Conservation (phyloP, 2,797 vertebrate genomes). For the Liparis tanakae region DNA sequence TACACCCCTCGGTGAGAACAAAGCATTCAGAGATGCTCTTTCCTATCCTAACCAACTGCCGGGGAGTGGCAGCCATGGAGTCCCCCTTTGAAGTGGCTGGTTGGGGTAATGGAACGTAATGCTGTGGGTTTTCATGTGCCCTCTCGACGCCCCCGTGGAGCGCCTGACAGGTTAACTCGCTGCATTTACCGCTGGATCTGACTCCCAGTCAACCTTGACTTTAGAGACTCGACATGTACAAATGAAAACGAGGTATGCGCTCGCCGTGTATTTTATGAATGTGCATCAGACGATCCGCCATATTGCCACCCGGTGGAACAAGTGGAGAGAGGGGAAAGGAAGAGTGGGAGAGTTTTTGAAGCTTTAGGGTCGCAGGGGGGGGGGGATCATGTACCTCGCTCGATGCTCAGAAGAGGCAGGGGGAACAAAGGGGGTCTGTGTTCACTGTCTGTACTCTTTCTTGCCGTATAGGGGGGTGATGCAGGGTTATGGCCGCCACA, state of each 20-base stretch:
- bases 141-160: conserved; percentile 37
- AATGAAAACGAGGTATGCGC: conserved; percentile 32
- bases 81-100: conserved; percentile 65
- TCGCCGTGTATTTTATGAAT: conserved; percentile 15
- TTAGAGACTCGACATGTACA: conserved; percentile 27
- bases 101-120: conserved; percentile 62
- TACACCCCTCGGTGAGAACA: conserved; percentile 66
- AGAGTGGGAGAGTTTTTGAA: conserved; percentile 55
- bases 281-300: conserved; percentile 68
- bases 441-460: conserved; percentile 89
- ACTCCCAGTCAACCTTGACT: conserved; percentile 42
- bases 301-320: conserved; percentile 70
- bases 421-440: conserved; percentile 96
- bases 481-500: conserved; percentile 88
- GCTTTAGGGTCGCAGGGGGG: conserved; percentile 48
- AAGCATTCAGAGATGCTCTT: conserved; percentile 64
- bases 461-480: conserved; percentile 83
- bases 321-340: conserved; percentile 22
- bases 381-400: conserved; percentile 88
- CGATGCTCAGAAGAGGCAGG: conserved; percentile 86
- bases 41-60: conserved; percentile 58
- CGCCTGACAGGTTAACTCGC: conserved; percentile 61
- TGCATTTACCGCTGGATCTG: conserved; percentile 30
- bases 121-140: conserved; percentile 60
- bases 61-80: conserved; percentile 37